These are phyloP conservation scores for Tipula lateralis DNA, from an alignment of 2,888 invertebrate species.

Conservation along the genomic window DNA sequence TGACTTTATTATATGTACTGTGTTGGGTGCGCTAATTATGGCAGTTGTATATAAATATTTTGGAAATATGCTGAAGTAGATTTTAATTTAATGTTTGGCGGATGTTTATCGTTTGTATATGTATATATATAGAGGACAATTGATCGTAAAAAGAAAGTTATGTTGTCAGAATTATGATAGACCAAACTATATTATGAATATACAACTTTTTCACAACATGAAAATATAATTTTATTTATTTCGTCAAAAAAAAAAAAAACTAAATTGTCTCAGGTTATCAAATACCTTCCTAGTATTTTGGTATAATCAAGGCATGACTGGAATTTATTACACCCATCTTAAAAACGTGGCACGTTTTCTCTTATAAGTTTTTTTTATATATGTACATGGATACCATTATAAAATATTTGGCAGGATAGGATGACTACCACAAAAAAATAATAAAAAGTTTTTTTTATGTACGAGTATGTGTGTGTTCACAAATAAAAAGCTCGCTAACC, in stretches of 20 bases:
- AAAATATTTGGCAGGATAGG: neutral
- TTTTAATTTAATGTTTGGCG: neutral
- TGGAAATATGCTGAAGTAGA: neutral
- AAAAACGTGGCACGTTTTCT: slow-evolving; percentile 3
- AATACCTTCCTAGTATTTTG: neutral
- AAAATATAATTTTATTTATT: neutral
- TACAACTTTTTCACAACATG: neutral
- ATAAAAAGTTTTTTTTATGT: neutral
- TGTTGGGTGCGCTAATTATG: neutral
- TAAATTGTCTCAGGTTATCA: neutral
- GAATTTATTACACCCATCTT: neutral
- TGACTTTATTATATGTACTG: neutral
- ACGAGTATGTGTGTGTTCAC: neutral
- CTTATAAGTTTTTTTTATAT: too few relatives aligned
- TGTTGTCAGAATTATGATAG: neutral
- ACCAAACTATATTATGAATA: neutral
- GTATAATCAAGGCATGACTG: neutral
- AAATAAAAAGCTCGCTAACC: neutral
- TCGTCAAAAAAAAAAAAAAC: neutral
- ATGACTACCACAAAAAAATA: neutral
- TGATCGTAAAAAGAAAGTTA: neutral
- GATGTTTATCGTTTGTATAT: neutral
- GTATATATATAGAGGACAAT: neutral
- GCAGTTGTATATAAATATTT: neutral
- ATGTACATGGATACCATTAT: too few relatives aligned